Evolutionary conservation across 2,888 invertebrate genomes (phyloP), one percentile per base, ranked within the genome.

Genomic region (Hemithea aestivaria): DNA sequence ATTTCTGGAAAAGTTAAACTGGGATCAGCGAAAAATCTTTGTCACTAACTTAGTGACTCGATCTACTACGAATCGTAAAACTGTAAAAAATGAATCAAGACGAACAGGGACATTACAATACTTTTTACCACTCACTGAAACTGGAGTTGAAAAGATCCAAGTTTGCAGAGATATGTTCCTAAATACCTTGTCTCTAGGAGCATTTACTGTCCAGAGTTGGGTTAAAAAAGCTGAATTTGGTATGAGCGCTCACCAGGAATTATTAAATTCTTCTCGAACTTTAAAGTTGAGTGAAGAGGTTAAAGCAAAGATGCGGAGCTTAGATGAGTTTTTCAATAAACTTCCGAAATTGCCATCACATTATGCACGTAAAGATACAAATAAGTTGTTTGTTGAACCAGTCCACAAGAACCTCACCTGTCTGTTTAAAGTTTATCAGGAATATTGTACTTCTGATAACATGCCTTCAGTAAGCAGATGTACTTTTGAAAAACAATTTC

Each of bases 311-410:
- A 5, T 29, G 7, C 3, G 7, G 7, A 10, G 8, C 7, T 20
- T 21, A 10, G 22, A 35, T 23, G 26, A 36, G 7, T 48, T 48
- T 44, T 40, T 53, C 4, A 27, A 48, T 10, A 35, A 40, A 23
- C 33, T 53, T n/a, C 52, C 54, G 0, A 59, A 59, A 33, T 23
- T 56, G 11, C 53, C 58, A 7, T 58, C 51, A 1, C 54, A 53
- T 40, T 57, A 55, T 29, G 48, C 48, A 41, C 33, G 51, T 35
- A 34, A 45, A 8, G 35, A 35, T 10, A 28, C 51, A 20, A 28
- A 25, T 20, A 55, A 58, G 35, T 29, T 56, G 20, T 57, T 45
- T 32, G 32, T 57, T 27, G 53, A 58, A 29, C 56, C 53, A 9
- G 12, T 32, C 27, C 54, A 39, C 29, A 39, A 45, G 28, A 35